Conservation (phyloP, 1,140 invertebrate genomes). For the Aphaenogaster ashmeadi region DNA sequence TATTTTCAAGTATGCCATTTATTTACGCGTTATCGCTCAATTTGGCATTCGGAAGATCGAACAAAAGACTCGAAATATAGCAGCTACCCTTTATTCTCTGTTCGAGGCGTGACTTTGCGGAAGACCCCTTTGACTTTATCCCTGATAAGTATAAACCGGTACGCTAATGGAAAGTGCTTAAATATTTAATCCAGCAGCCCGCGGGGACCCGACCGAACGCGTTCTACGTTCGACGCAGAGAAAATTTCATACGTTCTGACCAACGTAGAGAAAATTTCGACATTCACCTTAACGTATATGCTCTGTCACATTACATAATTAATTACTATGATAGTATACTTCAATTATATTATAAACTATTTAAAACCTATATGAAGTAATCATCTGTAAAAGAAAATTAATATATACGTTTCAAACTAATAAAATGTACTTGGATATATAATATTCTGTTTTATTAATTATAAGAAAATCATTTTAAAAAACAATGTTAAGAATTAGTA, state of each 20-base stretch:
- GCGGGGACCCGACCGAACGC: conserved; percentile 66
- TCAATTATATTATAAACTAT: background rate
- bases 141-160: conserved; percentile 84
- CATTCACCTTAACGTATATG: conserved; percentile 16
- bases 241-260: conserved; percentile 38
- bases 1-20: conserved; percentile 17
- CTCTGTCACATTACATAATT: background rate
- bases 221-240: conserved; percentile 16
- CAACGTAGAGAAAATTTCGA: conserved; percentile 48
- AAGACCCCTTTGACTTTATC: conserved; percentile 85
- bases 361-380: background rate
- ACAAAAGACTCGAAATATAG: conserved; percentile 31
- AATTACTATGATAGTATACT: background rate
- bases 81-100: conserved; percentile 71
- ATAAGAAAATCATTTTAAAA: background rate
- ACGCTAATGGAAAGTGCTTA: conserved; percentile 85
- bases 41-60: background rate
- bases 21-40: background rate
- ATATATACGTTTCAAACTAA: background rate
- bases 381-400: conserved; percentile 6
- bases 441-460: background rate
- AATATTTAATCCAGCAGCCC: conserved; percentile 83
- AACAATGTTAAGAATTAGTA: background rate
- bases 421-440: background rate
- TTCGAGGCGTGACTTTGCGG: conserved; percentile 79